Base-by-base conservation (phyloP, 37 sponge, comb jelly and placozoan species). In the Theonella swinhoei region DNA sequence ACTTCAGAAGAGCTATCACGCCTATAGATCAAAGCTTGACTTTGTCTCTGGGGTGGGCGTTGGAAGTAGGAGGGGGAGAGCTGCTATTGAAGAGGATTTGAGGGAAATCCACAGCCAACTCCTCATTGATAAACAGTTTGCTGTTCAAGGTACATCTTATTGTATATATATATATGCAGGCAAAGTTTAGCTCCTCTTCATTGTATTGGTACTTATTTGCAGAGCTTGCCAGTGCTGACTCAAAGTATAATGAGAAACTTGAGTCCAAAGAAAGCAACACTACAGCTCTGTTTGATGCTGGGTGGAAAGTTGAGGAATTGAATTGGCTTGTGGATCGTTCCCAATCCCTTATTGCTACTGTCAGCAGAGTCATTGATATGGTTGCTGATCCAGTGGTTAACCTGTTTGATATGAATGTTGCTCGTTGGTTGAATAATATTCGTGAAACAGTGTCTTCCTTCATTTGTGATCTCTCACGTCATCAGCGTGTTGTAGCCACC, bases 221-320 rank as follows among this genome's bases (percentile, higher is more conserved):
- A 74, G 75, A 74, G 59, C 59, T 41, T 47, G 26, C n/a, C 7
- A 25, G 4, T 28, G 75, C 75, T 24, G 25, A 74, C 17, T 9
- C 20, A 26, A 9, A 74, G 3, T 74, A 74, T n/a, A 23, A 24
- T 26, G 29, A 74, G 28, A 74, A 43, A 43, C 9, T 74, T 25
- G 8, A 74, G 59, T 14, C 54, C 29, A n/a, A 9, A 28, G 28
- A 74, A 14, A 74, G 25, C 9, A 25, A 41, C 7, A 3, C 7
- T 43, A 74, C 42, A 30, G 25, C 75, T 47, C 9, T 74, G 11
- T 74, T 74, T 43, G 75, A 42, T 8, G 75, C 75, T 74, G 78
- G 39, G 3, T 77, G 78, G 78, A 63, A 77, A 20, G 78, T 77
- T 19, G 78, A 77, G 31, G 78, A 77, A 35, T 25, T 77, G 25